Evolutionary conservation across 2,113 vertebrate genomes (phyloP).

Genomic region (Brevimyrus niger): DNA sequence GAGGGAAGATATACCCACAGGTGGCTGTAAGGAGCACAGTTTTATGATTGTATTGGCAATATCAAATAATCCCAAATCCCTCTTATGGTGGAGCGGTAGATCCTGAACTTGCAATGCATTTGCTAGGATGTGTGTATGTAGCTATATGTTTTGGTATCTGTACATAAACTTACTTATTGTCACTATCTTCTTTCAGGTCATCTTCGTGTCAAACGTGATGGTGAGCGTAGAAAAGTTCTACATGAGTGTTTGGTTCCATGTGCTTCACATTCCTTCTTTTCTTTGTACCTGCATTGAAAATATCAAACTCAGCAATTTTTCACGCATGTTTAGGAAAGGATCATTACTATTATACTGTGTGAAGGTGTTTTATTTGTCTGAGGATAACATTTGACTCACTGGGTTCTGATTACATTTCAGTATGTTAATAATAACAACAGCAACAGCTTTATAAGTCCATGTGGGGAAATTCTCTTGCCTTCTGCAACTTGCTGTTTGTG

Average conservation of each 20-base stretch:
- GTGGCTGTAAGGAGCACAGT: background rate
- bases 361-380: background rate
- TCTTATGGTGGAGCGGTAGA: background rate
- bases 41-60: background rate
- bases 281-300: background rate
- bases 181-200: slow-evolving; percentile 37
- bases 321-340: background rate
- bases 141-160: background rate
- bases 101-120: background rate
- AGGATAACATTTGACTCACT: background rate
- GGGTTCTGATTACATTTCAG: background rate
- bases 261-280: background rate
- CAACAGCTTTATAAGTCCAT: background rate
- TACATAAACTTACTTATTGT: background rate
- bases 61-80: background rate
- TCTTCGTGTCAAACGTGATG: slow-evolving; percentile 25
- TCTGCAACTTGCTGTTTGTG: no score
- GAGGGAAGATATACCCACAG: background rate
- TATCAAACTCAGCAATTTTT: no score
- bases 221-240: background rate
- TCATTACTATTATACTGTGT: background rate
- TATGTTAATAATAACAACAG: background rate
- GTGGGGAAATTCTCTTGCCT: no score
- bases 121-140: background rate
- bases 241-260: background rate